Base-by-base conservation (phyloP, 2,797 vertebrate genomes). In the Lepus oiostolus region DNA sequence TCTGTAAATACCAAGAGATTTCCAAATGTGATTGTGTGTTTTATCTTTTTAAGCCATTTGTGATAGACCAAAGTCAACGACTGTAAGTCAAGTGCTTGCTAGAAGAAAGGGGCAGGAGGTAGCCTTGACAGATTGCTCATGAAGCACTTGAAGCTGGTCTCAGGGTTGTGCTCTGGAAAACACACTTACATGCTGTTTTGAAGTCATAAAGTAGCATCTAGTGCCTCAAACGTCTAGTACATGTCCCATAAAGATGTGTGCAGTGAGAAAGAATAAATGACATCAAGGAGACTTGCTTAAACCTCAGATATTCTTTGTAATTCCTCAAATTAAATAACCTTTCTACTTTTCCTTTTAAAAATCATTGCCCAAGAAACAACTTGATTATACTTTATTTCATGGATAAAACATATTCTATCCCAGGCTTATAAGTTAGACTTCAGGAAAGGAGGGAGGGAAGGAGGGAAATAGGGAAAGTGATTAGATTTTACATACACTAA, bases 1-100 rank as follows among this genome's bases (percentile, higher is more conserved):
- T 97, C 94, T 98, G 94, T 98, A 98, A 98, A 97, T 97, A 95
- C 75, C 95, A 88, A 96, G 86, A 94, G 93, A 96, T 88, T 97
- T 93, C 52, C 1, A 54, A 30, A 32, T 28, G 74, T 86, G 95
- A 85, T 38, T 82, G 65, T 32, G 68, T 74, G 22, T 58, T 93
- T 63, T 87, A 74, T 85, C 77, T 88, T 89, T 88, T 63, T 77
- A 95, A 96, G 62, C 70, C 87, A 85, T 81, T 67, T 83, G 5
- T 30, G 63, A 80, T 17, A 93, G 54, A 95, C 85, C 75, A 72
- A 95, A 94, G 83, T 81, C 85, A 93, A 58, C 30, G 52, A 63
- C n/a, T 79, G 28, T 26, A 62, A 86, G 54, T 58, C 54, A 58
- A 58, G 30, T 26, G 65, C 63, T 62, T 42, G 21, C 58, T 58